Evolutionary conservation across 1,140 invertebrate genomes (phyloP), one percentile per base, ranked within the genome.

Genomic region (Lordiphosa clarofinis): DNA sequence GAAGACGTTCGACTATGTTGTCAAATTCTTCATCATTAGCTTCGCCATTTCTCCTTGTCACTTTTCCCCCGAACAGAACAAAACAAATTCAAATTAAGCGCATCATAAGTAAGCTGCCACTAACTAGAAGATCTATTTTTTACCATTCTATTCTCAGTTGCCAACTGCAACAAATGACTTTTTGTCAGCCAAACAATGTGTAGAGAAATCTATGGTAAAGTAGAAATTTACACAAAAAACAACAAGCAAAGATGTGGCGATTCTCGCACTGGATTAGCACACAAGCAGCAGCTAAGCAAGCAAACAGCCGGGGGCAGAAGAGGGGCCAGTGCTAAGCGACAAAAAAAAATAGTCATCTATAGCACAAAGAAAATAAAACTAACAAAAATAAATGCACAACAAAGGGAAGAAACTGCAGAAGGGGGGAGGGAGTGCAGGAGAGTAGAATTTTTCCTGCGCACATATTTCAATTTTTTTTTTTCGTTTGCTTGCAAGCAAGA

Each of bases 41-140:
- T 11, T 38, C 7, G 12, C 8, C 13, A 69, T 63, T 53, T 72
- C 47, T 53, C 13, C n/a, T 44, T 67, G 50, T 60, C 67, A 63
- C 56, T 61, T 72, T 63, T 56, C 48, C 31, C 24, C 6, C 24
- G 4, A 6, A 47, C 47, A 36, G 24, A 6, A 47, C 47, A 39
- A 56, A 62, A 56, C 62, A 82, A 82, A 82, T 74, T 61, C 63
- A 81, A 81, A 81, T 76, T 82, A 81, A 75, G 72, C 67, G 52
- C 40, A 67, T 67, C 63, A 67, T 31, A 37, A 53, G 64, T 28
- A 33, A 53, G 47, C 63, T 35, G 42, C 35, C 57, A 44, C 39
- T 13, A 24, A 11, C 19, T 35, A 49, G 36, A 53, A 63, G 60
- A 63, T 63, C 33, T 54, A 15, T 42, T 12, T 15, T 12, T n/a